These are phyloP conservation scores for Rhodinocichla rosea DNA, from an alignment of 2,113 vertebrate genomes.

Conservation along the genomic window DNA sequence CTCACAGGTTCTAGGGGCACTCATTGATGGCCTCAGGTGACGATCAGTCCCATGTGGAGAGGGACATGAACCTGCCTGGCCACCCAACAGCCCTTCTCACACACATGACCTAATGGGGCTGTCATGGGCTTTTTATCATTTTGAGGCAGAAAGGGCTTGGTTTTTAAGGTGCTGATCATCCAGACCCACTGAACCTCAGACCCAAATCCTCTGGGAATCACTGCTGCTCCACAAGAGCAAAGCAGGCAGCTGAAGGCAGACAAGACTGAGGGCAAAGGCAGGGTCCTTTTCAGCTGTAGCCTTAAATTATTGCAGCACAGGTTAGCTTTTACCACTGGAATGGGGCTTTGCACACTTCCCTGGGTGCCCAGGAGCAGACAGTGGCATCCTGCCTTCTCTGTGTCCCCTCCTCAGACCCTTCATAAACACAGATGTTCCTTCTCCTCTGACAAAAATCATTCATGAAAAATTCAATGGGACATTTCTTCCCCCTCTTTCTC, in stretches of 20 bases:
- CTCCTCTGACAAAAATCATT: slow-evolving; percentile 43
- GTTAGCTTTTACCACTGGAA: neutral
- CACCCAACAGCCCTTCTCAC: neutral
- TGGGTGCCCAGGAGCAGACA: neutral
- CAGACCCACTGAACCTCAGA: neutral
- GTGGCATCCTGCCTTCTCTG: neutral
- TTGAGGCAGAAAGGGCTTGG: neutral
- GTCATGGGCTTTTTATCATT: neutral
- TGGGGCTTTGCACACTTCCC: neutral
- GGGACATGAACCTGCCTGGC: neutral
- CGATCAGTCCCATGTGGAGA: neutral
- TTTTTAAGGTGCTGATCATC: neutral
- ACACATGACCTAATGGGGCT: neutral
- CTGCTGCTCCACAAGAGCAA: neutral
- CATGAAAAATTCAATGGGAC: slow-evolving; percentile 40
- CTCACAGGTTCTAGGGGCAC: neutral
- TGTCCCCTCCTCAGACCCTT: accelerated
- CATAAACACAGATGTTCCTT: slow-evolving; percentile 46
- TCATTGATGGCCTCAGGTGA: neutral
- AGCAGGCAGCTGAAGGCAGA: neutral
- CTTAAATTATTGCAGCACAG: neutral
- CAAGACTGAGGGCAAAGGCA: neutral
- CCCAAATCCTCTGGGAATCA: neutral
- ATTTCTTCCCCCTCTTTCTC: slow-evolving; percentile 13
- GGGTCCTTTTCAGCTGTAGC: neutral